These are phyloP conservation scores for Heliconius himera DNA, from an alignment of 1,140 invertebrate genomes.

Conservation along the genomic window DNA sequence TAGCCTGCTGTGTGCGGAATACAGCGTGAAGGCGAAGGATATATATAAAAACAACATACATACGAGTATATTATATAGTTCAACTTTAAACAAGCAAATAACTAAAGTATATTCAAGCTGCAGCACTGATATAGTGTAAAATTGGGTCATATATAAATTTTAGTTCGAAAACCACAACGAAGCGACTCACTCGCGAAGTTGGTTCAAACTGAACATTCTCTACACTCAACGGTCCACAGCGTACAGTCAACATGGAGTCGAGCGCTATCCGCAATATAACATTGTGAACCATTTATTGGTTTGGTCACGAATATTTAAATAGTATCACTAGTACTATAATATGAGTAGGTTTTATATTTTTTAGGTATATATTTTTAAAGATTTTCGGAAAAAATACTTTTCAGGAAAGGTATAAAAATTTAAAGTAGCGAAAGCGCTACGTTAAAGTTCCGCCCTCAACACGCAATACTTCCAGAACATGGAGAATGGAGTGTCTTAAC, in stretches of 20 bases:
- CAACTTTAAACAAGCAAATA: not conserved
- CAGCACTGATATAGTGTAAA: not conserved
- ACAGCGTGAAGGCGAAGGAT: too few species aligned
- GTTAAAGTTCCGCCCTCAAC: too few species aligned
- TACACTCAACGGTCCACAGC: not conserved
- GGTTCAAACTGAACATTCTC: slow-evolving; percentile 1
- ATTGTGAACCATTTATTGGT: not conserved
- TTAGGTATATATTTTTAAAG: too few species aligned
- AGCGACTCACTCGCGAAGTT: slow-evolving; percentile 10
- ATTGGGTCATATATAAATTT: slow-evolving; percentile 9
- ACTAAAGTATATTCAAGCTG: not conserved
- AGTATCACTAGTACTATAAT: not conserved
- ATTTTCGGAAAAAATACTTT: too few species aligned
- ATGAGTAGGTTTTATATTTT: not conserved
- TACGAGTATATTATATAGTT: not conserved
- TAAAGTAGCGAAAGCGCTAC: too few species aligned
- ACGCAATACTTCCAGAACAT: too few species aligned
- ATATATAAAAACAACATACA: too few species aligned
- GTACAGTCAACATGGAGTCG: not conserved
- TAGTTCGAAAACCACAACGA: not conserved
- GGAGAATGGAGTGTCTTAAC: too few species aligned
- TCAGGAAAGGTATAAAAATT: too few species aligned
- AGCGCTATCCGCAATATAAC: not conserved
- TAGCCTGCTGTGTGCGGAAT: too few species aligned
- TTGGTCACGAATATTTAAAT: not conserved